Base-by-base conservation (phyloP, 2,113 vertebrate species). In the Nerophis lumbriciformis region DNA sequence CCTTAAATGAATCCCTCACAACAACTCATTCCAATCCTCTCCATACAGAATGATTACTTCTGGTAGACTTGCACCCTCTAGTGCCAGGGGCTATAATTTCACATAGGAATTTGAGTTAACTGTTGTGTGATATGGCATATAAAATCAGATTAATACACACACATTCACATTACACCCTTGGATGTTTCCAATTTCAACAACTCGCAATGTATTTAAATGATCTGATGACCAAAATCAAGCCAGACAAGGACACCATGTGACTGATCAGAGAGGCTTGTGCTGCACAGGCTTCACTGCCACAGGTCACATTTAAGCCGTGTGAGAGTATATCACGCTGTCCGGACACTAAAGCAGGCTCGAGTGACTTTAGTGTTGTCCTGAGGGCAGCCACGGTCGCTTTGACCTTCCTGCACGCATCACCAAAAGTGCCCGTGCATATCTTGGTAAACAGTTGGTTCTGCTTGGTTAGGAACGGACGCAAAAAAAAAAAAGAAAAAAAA, bases 61-160 rank as follows among this genome's bases (percentile, higher is more conserved):
- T 87, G 69, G 75, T 84, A 74, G 76, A 87, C 84, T 89, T 88
- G 88, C 88, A 81, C 90, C 89, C 88, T 83, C 90, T 90, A 83
- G 90, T 89, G 90, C 50, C 73, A 37, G 71, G 75, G 74, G 63
- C 47, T 66, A 59, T 57, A 71, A 86, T 45, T 82, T 77, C 80
- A 80, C 0, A 8, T 14, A 59, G 16, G 8, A 8, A 36, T 10
- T 49, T 28, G 28, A 28, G 28, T 69, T 0, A 44, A 28, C 28
- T 56, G 19, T 54, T 58, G 19, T 66, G 6, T 38, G 9, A 54
- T 6, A 63, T 50, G 35, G 7, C 35, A 16, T 6, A 9, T 38
- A 16, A 39, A 10, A n/a, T 39, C 28, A 28, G 6, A 36, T 5
- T 15, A 38, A 39, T n/a, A n/a, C 4, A 38, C n/a, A 16, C 15